These are phyloP conservation scores for Parambassis ranga DNA, from an alignment of 2,797 vertebrate genomes.

Conservation along the genomic window DNA sequence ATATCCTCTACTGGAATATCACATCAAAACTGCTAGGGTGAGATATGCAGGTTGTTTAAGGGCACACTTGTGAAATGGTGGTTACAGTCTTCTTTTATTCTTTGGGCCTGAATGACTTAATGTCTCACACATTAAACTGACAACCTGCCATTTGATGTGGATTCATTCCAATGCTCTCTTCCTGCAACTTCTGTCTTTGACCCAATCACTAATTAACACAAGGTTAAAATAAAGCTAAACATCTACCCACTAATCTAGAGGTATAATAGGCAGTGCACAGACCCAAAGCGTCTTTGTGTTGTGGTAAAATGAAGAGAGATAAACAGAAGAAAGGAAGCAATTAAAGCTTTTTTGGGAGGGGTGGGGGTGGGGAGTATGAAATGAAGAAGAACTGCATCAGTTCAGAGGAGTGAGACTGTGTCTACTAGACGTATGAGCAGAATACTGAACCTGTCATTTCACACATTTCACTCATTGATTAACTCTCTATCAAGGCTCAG, in stretches of 20 bases:
- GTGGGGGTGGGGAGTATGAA: conserved; percentile 15
- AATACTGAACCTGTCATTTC: conserved; percentile 49
- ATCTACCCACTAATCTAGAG: conserved; percentile 21
- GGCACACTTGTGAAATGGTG: conserved; percentile 8
- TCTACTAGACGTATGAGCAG: conserved; percentile 36
- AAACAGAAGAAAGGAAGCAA: conserved; percentile 14
- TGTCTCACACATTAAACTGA: conserved; percentile 24
- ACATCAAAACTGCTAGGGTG: background rate
- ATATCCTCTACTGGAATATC: conserved; percentile 1
- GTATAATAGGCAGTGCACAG: conserved; percentile 16
- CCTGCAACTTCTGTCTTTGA: conserved; percentile 15
- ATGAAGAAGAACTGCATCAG: conserved; percentile 18
- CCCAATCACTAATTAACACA: conserved; percentile 28
- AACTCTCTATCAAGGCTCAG: conserved; percentile 34
- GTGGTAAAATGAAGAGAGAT: conserved; percentile 24
- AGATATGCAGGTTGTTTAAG: background rate
- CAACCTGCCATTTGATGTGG: conserved; percentile 45
- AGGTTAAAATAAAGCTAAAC: conserved; percentile 10
- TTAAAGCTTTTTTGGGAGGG: background rate
- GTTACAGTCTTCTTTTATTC: background rate
- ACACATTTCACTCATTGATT: conserved; percentile 25
- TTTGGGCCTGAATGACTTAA: conserved; percentile 9
- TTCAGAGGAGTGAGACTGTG: conserved; percentile 7
- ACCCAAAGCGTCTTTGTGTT: conserved; percentile 8
- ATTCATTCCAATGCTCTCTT: conserved; percentile 18